Evolutionary conservation across 2,888 invertebrate species (phyloP).

Genomic region (Labia minor): DNA sequence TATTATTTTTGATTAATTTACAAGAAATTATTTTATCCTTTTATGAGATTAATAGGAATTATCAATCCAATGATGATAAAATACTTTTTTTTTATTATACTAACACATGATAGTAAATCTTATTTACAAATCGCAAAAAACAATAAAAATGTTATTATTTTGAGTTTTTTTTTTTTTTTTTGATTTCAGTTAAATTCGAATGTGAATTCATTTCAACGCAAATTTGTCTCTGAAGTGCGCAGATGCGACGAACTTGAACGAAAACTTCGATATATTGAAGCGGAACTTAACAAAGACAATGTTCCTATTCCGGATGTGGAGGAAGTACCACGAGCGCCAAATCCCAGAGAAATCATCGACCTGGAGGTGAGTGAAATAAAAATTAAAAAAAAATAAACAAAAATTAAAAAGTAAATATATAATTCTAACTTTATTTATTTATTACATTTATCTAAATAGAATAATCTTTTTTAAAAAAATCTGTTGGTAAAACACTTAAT

Average conservation of each 20-base stretch:
- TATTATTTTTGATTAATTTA: too few relatives aligned
- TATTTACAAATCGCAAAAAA: too few relatives aligned
- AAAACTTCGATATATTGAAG: slow-evolving; percentile 74
- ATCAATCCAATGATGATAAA: too few relatives aligned
- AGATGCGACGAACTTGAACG: slow-evolving; percentile 88
- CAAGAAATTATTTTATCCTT: too few relatives aligned
- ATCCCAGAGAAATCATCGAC: slow-evolving; percentile 77
- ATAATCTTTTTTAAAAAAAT: not conserved
- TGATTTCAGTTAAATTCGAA: slow-evolving; percentile 64
- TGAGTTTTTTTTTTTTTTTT: slow-evolving; percentile 24
- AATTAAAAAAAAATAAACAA: too few relatives aligned
- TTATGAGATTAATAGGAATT: too few relatives aligned
- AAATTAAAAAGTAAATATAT: slow-evolving; percentile 18
- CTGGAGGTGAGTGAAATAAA: slow-evolving; percentile 72
- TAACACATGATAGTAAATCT: too few relatives aligned
- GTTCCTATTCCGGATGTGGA: slow-evolving; percentile 66
- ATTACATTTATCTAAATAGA: not conserved
- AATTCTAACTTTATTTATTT: slow-evolving; percentile 21
- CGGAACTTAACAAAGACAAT: slow-evolving; percentile 71
- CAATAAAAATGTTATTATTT: too few relatives aligned
- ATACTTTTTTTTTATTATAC: too few relatives aligned
- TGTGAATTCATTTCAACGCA: slow-evolving; percentile 81
- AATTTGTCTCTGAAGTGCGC: slow-evolving; percentile 82
- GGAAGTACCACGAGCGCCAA: slow-evolving; percentile 65
- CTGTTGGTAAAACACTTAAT: too few relatives aligned